phyloP scores from a whole-genome alignment of 2,797 vertebrate species.

The Morelia viridis region DNA sequence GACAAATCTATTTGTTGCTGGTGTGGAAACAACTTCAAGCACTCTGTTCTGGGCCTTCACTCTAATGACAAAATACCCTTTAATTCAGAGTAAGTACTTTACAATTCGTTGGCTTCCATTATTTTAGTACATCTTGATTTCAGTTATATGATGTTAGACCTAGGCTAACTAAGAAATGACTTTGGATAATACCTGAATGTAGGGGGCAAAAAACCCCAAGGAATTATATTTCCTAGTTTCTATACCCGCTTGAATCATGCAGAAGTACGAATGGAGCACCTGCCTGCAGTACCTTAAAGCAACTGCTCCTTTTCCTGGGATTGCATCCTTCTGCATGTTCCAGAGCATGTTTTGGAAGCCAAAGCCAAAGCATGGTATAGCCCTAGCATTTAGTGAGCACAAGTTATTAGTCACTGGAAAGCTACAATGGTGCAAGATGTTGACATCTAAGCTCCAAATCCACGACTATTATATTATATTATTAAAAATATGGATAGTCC shows the following conservation, averaged over 20 bases:
- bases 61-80: slow-evolving; percentile 65
- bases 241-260: neutral
- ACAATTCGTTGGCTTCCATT: neutral
- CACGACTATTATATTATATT: neutral
- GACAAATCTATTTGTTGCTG: slow-evolving; percentile 55
- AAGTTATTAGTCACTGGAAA: neutral
- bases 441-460: too few species aligned
- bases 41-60: slow-evolving; percentile 66
- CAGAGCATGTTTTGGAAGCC: neutral
- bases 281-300: neutral
- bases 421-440: neutral
- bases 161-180: neutral
- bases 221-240: neutral
- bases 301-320: neutral
- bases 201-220: neutral
- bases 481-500: neutral
- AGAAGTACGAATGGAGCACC: neutral
- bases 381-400: neutral
- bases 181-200: neutral
- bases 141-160: neutral
- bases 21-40: slow-evolving; percentile 59
- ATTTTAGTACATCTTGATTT: neutral
- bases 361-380: neutral
- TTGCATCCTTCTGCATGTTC: neutral
- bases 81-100: slow-evolving; percentile 61